Percentiles rank a stretch among this genome's conserved stretches.
phyloP scores from a whole-genome alignment of 2,113 vertebrate genomes.

The Lucifuga dentata region DNA sequence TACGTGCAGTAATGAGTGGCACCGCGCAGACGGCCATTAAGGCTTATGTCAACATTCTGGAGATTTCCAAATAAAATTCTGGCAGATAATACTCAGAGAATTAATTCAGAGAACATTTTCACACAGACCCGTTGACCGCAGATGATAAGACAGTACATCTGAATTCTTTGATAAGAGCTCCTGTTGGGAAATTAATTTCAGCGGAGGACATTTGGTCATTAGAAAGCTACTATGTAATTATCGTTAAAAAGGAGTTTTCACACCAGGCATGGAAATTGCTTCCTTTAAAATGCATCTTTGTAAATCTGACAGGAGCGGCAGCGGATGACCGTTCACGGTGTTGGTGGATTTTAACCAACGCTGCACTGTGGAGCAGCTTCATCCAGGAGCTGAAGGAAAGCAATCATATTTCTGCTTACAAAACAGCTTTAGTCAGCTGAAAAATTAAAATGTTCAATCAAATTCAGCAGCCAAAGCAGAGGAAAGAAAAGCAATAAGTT shows the following conservation, averaged over 20 bases:
- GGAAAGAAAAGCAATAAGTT: constrained; percentile 1
- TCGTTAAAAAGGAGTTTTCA: constrained; percentile 66
- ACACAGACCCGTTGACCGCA: constrained; percentile 45
- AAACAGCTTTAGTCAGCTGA: constrained; percentile 41
- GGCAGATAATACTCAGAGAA: constrained; percentile 48
- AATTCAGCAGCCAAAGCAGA: constrained; percentile 28
- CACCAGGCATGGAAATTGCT: constrained; percentile 50
- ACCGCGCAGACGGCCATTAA: constrained; percentile 63
- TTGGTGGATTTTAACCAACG: not conserved
- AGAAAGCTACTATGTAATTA: constrained; percentile 62
- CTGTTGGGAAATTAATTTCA: constrained; percentile 70
- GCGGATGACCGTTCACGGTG: not conserved
- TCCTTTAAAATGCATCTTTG: constrained; percentile 59
- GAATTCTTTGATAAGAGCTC: constrained; percentile 63
- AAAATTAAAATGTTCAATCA: constrained; percentile 26
- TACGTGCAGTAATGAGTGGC: constrained; percentile 48
- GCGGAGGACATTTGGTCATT: constrained; percentile 54
- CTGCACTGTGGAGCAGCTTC: not conserved
- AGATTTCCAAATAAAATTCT: constrained; percentile 63
- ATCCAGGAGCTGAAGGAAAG: constrained; percentile 15
- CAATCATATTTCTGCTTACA: not conserved
- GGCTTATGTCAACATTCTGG: constrained; percentile 57
- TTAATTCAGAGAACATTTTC: constrained; percentile 57
- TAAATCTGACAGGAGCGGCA: constrained; percentile 28
- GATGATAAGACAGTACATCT: constrained; percentile 59